phyloP scores from a whole-genome alignment of 2,888 invertebrate genomes.

The Cantharis rustica region DNA sequence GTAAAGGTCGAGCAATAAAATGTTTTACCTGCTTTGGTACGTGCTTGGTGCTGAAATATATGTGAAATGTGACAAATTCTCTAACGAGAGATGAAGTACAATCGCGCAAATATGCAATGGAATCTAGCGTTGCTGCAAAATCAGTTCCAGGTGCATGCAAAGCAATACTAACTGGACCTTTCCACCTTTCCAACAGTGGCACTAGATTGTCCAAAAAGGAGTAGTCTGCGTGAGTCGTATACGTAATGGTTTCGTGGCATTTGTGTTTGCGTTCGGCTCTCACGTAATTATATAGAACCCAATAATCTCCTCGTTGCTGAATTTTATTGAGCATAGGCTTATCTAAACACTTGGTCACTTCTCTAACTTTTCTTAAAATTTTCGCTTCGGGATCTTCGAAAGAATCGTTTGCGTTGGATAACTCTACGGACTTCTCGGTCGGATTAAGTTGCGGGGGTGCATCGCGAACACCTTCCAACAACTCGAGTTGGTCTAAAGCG shows the following conservation, averaged over 20 bases:
- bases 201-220: slow-evolving; percentile 89
- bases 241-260: slow-evolving; percentile 87
- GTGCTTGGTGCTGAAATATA: slow-evolving; percentile 87
- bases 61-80: slow-evolving; percentile 83
- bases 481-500: slow-evolving; percentile 10
- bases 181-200: slow-evolving; percentile 84
- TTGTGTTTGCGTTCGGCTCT: slow-evolving; percentile 67
- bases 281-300: slow-evolving; percentile 88
- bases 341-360: slow-evolving; percentile 51
- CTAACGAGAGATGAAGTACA: slow-evolving; percentile 76
- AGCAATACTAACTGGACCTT: slow-evolving; percentile 84
- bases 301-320: slow-evolving; percentile 64
- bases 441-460: slow-evolving; percentile 13
- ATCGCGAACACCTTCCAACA: slow-evolving; percentile 7
- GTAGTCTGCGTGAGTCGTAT: slow-evolving; percentile 91
- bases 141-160: slow-evolving; percentile 87
- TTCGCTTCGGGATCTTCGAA: slow-evolving; percentile 31
- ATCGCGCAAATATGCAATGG: slow-evolving; percentile 80
- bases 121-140: slow-evolving; percentile 75
- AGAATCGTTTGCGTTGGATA: not conserved
- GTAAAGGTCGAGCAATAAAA: not conserved
- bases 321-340: slow-evolving; percentile 50
- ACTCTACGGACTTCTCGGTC: not conserved
- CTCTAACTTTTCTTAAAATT: slow-evolving; percentile 44
- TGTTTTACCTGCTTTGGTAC: slow-evolving; percentile 70